Percentiles rank a stretch among this genome's conserved stretches.
Conservation (phyloP, 2,113 vertebrate genomes). For the Daboia siamensis region DNA sequence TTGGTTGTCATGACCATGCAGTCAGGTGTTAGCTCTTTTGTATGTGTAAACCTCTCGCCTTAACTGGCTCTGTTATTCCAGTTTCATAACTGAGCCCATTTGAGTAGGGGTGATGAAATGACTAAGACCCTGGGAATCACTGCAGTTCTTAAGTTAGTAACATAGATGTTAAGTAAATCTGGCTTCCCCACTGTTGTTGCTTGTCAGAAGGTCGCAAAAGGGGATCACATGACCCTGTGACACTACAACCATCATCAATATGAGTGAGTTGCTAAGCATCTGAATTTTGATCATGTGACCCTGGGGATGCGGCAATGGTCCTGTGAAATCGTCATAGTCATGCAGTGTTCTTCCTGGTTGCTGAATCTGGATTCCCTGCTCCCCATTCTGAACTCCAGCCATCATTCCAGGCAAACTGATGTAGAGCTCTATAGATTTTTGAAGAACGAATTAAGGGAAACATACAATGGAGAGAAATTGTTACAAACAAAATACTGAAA, state of each 20-base stretch:
- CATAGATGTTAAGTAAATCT: neutral
- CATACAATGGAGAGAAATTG: accelerated
- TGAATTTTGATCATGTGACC: neutral
- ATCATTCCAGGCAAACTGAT: neutral
- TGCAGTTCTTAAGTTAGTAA: neutral
- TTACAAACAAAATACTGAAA: neutral
- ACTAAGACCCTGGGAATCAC: neutral
- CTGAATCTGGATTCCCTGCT: neutral
- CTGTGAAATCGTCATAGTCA: neutral
- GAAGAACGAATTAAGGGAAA: neutral
- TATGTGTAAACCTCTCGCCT: neutral
- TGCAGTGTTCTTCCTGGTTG: neutral
- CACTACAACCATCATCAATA: neutral
- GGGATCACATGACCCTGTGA: neutral
- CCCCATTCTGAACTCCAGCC: neutral
- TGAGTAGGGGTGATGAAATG: neutral
- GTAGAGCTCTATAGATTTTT: neutral
- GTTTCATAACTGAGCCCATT: neutral
- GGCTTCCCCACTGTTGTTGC: neutral
- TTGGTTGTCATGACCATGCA: neutral
- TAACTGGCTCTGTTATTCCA: neutral
- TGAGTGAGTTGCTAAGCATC: neutral
- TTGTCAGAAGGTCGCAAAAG: neutral
- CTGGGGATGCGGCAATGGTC: neutral
- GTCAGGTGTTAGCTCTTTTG: neutral